A percentile compares a stretch with the other conserved stretches of the same genome.
Evolutionary conservation across 1,140 invertebrate species (phyloP).

Genomic region (Hyles euphorbiae): DNA sequence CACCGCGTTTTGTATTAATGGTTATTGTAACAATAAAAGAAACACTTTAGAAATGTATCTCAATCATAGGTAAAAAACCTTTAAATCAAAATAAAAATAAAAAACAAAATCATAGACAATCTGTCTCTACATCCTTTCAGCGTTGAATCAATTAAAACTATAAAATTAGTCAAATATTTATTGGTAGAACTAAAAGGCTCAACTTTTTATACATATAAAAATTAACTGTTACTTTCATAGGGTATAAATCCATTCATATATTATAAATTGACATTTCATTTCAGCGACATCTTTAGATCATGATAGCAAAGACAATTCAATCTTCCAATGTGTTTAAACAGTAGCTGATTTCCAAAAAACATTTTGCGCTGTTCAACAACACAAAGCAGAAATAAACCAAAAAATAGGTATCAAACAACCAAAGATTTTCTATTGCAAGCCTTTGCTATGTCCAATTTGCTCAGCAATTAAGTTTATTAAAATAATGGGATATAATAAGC

Average conservation of each 20-base stretch:
- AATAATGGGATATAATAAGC: slow-evolving; percentile 25
- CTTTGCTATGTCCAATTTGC: slow-evolving; percentile 18
- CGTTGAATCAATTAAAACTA: slow-evolving; percentile 2
- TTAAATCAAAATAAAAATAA: background rate
- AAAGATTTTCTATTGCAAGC: slow-evolving; percentile 1
- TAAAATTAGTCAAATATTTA: background rate
- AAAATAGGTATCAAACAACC: background rate
- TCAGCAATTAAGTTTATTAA: slow-evolving; percentile 11
- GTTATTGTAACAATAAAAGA: slow-evolving; percentile 1
- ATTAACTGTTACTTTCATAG: no score
- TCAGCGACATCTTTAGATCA: no score
- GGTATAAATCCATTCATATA: no score
- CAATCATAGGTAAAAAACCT: background rate
- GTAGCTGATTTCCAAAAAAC: no score
- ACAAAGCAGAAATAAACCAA: no score
- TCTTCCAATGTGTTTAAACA: no score
- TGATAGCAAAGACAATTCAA: no score
- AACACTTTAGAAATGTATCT: slow-evolving; percentile 1
- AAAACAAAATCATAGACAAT: background rate
- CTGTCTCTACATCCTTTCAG: background rate
- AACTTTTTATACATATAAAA: no score
- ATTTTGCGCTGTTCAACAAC: no score
- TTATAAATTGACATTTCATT: no score
- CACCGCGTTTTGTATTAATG: slow-evolving; percentile 5
- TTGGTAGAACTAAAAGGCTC: no score